Evolutionary conservation across 30 jellyfish, hydroid and myxozoan genomes (phyloP), one percentile per base, ranked within the genome.

Genomic region (Turritopsis rubra): DNA sequence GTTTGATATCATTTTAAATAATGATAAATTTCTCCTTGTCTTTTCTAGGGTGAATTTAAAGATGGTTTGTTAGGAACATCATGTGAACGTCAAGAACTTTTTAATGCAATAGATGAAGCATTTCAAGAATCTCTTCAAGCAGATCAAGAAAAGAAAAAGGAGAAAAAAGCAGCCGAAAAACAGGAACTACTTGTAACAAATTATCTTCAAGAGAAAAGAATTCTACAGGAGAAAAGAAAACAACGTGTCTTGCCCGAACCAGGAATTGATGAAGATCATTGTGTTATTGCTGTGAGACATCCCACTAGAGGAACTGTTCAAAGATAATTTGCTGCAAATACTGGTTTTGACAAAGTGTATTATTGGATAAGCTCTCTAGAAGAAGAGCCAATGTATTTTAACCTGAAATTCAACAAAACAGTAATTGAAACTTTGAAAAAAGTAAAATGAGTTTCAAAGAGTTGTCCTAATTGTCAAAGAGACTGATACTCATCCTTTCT

Each of bases 161-260:
- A 66, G 29, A 66, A 21, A 26, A 66, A 17, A 17, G 17, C 72
- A 18, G n/a, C n/a, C 72, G n/a, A 54, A 16, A 16, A n/a, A 54
- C n/a, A 54, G 72, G 72, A 18, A 16, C 72, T 54, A 66, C 29
- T 21, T 21, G 27, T 17, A 21, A 66, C 16, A 21, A 26, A 21
- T 21, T 21, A 4, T 17, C 27, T 21, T 66, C 29, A 17, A 5
- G 5, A 21, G 17, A 66, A 26, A 66, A 66, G 17, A 17, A 21
- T 26, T 21, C 5, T 26, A 66, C 29, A 26, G 76, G 29, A 66
- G 27, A 66, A 21, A 26, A 21, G 29, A 26, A 66, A 17, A 21
- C 76, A 66, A 17, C 8, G 76, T 66, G 76, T 21, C 27, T 66
- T 66, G 76, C 29, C 27, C 17, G 76, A 66, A 66, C 76, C 76